phyloP scores from a whole-genome alignment of 1,140 invertebrate species.

The Augochlora pura region DNA sequence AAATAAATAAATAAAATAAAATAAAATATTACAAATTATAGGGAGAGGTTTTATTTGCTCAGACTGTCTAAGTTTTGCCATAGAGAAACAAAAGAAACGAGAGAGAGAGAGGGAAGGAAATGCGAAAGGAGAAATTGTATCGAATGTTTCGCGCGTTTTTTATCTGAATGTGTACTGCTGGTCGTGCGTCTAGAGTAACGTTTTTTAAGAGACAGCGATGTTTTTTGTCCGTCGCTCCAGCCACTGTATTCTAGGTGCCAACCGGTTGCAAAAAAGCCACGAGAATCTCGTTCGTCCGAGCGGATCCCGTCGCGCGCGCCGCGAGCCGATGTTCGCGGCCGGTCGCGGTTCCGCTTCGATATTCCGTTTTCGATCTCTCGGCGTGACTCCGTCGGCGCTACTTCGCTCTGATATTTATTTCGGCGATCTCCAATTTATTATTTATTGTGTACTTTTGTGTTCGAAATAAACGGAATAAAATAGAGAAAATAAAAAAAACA shows the following conservation, averaged over 20 bases:
- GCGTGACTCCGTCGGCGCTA: slow-evolving; percentile 26
- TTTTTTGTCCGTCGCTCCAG: slow-evolving; percentile 41
- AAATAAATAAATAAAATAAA: slow-evolving; percentile 1
- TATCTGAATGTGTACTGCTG: slow-evolving; percentile 32
- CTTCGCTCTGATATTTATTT: not conserved
- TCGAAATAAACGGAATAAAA: slow-evolving; percentile 34
- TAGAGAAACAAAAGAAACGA: slow-evolving; percentile 39
- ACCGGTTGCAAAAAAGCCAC: slow-evolving; percentile 18
- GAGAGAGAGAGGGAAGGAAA: not conserved
- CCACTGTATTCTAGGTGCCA: slow-evolving; percentile 55
- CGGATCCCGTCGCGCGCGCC: slow-evolving; percentile 16
- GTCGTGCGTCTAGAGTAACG: slow-evolving; percentile 43
- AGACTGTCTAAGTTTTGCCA: slow-evolving; percentile 77
- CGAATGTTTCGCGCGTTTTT: slow-evolving; percentile 46
- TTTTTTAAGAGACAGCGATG: slow-evolving; percentile 31
- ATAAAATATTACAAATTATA: not conserved
- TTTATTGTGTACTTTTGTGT: slow-evolving; percentile 8
- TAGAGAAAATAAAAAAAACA: too few relatives aligned
- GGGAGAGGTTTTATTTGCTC: slow-evolving; percentile 69
- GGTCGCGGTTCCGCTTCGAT: slow-evolving; percentile 4
- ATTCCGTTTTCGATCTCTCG: slow-evolving; percentile 19
- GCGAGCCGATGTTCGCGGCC: not conserved
- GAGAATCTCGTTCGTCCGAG: slow-evolving; percentile 43
- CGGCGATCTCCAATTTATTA: not conserved
- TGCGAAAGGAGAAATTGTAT: slow-evolving; percentile 8